Conservation (phyloP, 2,797 vertebrate species). For the Aulostomus chinensis region DNA sequence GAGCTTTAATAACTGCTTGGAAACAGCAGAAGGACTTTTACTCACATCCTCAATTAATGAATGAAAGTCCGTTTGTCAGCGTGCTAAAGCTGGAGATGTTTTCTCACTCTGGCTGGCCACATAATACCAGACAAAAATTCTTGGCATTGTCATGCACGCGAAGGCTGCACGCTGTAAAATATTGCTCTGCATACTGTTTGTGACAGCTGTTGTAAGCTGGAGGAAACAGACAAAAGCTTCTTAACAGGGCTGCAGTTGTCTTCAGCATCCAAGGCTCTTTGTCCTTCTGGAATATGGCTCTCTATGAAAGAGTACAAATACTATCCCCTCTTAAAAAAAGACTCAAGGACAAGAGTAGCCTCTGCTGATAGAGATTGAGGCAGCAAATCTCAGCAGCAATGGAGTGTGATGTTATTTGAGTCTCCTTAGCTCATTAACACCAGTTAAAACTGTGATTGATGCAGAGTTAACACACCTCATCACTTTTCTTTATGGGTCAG, state of each 20-base stretch:
- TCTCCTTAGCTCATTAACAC: conserved; percentile 35
- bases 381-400: conserved; percentile 6
- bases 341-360: conserved; percentile 19
- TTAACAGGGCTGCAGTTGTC: conserved; percentile 23
- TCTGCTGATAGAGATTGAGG: conserved; percentile 16
- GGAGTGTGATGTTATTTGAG: conserved; percentile 12
- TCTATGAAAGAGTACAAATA: conserved; percentile 38
- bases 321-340: conserved; percentile 25
- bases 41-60: conserved; percentile 26
- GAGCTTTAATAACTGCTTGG: conserved; percentile 25
- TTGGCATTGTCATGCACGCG: conserved; percentile 24
- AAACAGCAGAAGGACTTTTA: conserved; percentile 43
- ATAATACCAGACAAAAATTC: conserved; percentile 27
- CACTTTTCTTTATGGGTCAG: conserved; percentile 1
- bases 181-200: conserved; percentile 38
- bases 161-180: conserved; percentile 44
- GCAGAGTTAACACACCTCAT: conserved; percentile 13
- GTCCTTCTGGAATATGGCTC: conserved; percentile 24
- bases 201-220: conserved; percentile 57
- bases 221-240: conserved; percentile 29
- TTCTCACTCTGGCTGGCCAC: conserved; percentile 12
- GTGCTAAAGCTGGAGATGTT: conserved; percentile 17
- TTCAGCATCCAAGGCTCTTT: conserved; percentile 24
- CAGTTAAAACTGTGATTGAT: conserved; percentile 27
- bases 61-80: conserved; percentile 14